Base-by-base conservation (phyloP, 2,113 vertebrate species). In the Syngnathoides biaculeatus region DNA sequence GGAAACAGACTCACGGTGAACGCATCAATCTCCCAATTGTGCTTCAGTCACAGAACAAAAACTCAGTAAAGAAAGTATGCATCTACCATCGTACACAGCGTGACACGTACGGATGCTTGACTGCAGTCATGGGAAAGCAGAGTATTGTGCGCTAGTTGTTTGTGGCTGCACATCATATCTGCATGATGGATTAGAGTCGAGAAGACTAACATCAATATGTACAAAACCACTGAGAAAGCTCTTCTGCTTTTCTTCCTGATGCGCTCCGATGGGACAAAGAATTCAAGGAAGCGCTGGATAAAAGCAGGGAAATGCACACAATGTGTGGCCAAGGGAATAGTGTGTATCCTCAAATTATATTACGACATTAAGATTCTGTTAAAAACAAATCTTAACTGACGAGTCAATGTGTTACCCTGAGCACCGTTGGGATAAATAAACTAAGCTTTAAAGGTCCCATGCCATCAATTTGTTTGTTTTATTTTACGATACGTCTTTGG, bases 21-120 rank as follows among this genome's bases (percentile, higher is more conserved):
- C 68, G 73, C 77, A 81, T 75, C 76, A 72, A 74, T 82, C 79
- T 71, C 66, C 35, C 43, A 5, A 67, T 72, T 76, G 61, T 66
- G 76, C 78, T 82, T 45, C n/a, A 48, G 50, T 79, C 72, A 79
- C 80, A 72, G 84, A 82, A 80, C 75, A 77, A 85, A 79, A 70
- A 83, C 67, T 64, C 62, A 35, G 72, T 61, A 73, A 72, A 72
- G 67, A 40, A 77, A 82, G 80, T 75, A 79, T 78, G 73, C 55
- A 61, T 56, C 67, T 53, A 47, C 68, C 56, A 57, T 78, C 22
- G n/a, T 72, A 53, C 67, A 20, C 30, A 39, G 38, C 48, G 24
- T 20, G 67, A 79, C 73, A 82, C 71, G 52, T 66, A 56, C 30
- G 30, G 3, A 35, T 19, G 30, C 71, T 80, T 55, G 73, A 69